Evolutionary conservation across 2,888 invertebrate species (phyloP).

Genomic region (Thalpophila matura): DNA sequence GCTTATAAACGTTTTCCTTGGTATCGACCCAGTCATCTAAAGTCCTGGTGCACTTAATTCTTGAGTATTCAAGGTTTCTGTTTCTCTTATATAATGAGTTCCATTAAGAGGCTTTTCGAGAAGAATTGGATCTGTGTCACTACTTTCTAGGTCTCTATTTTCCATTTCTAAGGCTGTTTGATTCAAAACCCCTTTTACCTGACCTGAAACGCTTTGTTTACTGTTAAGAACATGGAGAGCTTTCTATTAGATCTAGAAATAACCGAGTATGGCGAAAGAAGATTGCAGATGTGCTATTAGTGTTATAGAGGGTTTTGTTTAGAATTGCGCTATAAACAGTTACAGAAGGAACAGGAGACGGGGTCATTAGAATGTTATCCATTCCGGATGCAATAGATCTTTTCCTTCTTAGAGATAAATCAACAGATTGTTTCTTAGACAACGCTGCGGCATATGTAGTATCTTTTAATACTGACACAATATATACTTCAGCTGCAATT

Average conservation of each 20-base stretch:
- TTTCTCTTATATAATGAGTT: constrained; percentile 73
- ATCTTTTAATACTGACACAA: constrained; percentile 86
- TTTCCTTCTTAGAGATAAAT: constrained; percentile 82
- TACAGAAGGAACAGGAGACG: constrained; percentile 52
- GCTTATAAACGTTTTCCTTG: constrained; percentile 76
- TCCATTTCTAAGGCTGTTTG: constrained; percentile 83
- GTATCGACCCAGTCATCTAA: constrained; percentile 82
- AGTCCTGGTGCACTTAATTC: constrained; percentile 76
- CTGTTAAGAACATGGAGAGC: constrained; percentile 72
- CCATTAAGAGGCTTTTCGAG: constrained; percentile 78
- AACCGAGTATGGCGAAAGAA: constrained; percentile 76
- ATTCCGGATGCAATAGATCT: constrained; percentile 68
- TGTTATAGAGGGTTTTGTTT: constrained; percentile 70
- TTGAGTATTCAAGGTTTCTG: constrained; percentile 74
- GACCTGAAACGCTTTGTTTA: constrained; percentile 53
- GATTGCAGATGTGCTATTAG: constrained; percentile 31
- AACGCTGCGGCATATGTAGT: constrained; percentile 83
- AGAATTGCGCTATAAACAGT: constrained; percentile 76
- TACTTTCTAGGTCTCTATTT: constrained; percentile 69
- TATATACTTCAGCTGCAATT: constrained; percentile 87
- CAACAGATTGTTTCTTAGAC: constrained; percentile 86
- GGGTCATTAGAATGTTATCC: constrained; percentile 53
- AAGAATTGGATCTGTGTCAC: constrained; percentile 77
- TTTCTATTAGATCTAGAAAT: constrained; percentile 72
- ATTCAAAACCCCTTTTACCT: constrained; percentile 82